These are phyloP conservation scores for Lota lota DNA, from an alignment of 2,113 vertebrate species.

Conservation along the genomic window DNA sequence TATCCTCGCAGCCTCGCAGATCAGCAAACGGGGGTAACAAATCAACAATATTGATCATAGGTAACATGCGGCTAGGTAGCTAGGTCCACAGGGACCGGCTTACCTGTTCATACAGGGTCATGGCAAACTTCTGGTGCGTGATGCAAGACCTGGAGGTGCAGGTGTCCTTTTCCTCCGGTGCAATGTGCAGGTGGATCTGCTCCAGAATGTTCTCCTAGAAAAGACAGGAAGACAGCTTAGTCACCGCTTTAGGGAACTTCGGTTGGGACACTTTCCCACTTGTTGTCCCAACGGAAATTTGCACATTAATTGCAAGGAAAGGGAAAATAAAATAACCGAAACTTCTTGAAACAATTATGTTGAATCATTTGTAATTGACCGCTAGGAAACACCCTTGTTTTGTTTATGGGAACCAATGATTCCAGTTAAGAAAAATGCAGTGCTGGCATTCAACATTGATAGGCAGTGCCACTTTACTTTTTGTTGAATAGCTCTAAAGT, in stretches of 20 bases:
- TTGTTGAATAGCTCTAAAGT: background rate
- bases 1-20: no score
- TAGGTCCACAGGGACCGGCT: constrained; percentile 1
- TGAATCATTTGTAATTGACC: no score
- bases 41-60: no score
- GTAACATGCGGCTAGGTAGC: background rate
- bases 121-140: constrained; percentile 97
- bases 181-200: constrained; percentile 92
- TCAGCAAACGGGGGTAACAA: no score
- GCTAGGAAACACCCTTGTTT: background rate
- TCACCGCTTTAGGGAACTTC: no score
- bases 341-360: no score
- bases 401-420: background rate
- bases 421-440: background rate
- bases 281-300: no score
- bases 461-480: no score
- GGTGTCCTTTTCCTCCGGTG: constrained; percentile 86
- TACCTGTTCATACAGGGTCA: constrained; percentile 97
- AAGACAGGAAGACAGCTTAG: background rate
- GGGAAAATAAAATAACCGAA: no score
- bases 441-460: background rate
- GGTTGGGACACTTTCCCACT: no score
- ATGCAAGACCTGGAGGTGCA: constrained; percentile 96
- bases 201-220: constrained; percentile 91
- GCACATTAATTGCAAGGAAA: no score